Conservation (phyloP, 2,113 vertebrate genomes). For the Cyrtonyx montezumae region DNA sequence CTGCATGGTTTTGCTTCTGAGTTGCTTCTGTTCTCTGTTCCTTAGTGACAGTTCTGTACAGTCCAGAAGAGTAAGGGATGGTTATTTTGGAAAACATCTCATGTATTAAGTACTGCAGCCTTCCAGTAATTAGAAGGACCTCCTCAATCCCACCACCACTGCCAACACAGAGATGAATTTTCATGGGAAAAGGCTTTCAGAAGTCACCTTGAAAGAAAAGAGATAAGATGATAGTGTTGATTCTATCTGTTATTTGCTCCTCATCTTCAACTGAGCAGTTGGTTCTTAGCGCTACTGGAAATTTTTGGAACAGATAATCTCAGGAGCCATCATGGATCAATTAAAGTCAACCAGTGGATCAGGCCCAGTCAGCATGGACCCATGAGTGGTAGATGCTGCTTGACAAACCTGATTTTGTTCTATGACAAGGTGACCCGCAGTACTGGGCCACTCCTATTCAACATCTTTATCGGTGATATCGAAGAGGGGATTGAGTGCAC, state of each 20-base stretch:
- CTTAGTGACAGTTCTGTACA: not conserved
- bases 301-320: no score
- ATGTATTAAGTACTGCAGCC: not conserved
- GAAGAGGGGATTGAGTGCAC: no score
- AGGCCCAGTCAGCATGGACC: no score
- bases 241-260: not conserved
- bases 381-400: no score
- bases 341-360: no score
- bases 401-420: no score
- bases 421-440: no score
- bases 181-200: not conserved
- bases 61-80: not conserved
- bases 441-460: no score
- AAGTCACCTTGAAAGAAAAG: not conserved
- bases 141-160: not conserved
- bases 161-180: not conserved
- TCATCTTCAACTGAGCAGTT: not conserved
- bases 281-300: not conserved
- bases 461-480: no score
- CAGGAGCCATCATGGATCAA: no score
- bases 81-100: not conserved
- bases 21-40: not conserved
- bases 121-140: no score
- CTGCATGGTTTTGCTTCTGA: accelerated
- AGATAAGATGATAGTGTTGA: not conserved